Evolutionary conservation across 1,140 invertebrate species (phyloP), one percentile per base, ranked within the genome.

Genomic region (Ostrea denselamellosa): DNA sequence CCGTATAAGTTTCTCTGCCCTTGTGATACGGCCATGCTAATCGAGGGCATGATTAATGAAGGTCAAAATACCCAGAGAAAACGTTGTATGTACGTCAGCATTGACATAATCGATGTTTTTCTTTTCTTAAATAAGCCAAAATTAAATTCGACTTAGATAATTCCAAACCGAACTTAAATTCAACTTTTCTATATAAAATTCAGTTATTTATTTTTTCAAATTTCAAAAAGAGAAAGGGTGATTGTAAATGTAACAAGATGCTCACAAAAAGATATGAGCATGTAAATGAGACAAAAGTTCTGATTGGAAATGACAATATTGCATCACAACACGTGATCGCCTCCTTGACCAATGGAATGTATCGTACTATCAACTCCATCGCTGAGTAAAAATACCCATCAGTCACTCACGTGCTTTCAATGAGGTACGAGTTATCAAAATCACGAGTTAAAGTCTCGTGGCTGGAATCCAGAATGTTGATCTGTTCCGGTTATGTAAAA

Each of bases 321-420:
- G 25, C 9, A 77, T 77, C 68, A 77, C 68, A 34, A 34, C 68
- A 77, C 68, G 68, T 77, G 68, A 77, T 34, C 68, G 25, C 28
- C 68, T 77, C 68, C 28, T 77, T 77, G 68, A 77, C 68, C 68
- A 77, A 77, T 77, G 68, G 68, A 77, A 77, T 77, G 68, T 77
- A 77, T 77, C 28, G 68, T 77, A 77, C 68, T 77, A 77, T 77
- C 28, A 77, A 77, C 68, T 77, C 68, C 68, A 25, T 77, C 68
- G 28, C 25, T 77, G 68, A 77, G 68, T 77, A 77, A 34, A 77
- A 19, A 62, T 62, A 62, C 58, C 58, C 25, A 25, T 77, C 68
- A 77, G 68, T 12, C 68, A 77, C 28, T 25, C 68, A 77, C 68
- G 58, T 77, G 68, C 68, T 14, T 44, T 77, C 68, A 77, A 77